Evolutionary conservation across 2,113 vertebrate species (phyloP).

Genomic region (Hirundichthys speculiger): DNA sequence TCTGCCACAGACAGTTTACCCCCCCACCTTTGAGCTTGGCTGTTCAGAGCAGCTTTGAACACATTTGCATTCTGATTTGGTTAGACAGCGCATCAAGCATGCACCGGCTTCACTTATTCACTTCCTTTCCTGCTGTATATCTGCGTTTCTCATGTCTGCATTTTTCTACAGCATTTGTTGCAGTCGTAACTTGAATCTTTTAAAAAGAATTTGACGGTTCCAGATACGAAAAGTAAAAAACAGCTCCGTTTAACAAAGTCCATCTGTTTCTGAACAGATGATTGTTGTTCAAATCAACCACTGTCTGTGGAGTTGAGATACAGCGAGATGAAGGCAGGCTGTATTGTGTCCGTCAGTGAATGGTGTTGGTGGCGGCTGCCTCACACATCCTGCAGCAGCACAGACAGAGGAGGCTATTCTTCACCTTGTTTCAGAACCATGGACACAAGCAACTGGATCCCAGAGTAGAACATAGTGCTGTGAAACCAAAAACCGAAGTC

Average conservation of each 20-base stretch:
- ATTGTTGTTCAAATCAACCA: constrained; percentile 37
- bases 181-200: too few relatives aligned
- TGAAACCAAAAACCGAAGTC: constrained; percentile 33
- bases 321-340: constrained; percentile 31
- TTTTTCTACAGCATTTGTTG: too few relatives aligned
- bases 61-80: constrained; percentile 1
- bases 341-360: constrained; percentile 53
- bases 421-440: constrained; percentile 13
- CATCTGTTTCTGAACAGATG: constrained; percentile 45
- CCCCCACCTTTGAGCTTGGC: not conserved
- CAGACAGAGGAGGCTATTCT: constrained; percentile 54
- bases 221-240: constrained; percentile 14
- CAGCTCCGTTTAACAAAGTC: constrained; percentile 2
- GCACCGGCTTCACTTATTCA: not conserved
- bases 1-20: not conserved
- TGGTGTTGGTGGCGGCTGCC: constrained; percentile 33
- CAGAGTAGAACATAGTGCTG: constrained; percentile 20
- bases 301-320: constrained; percentile 52
- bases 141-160: not conserved
- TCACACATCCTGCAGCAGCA: constrained; percentile 21
- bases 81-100: not conserved
- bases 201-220: not conserved
- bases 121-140: not conserved
- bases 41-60: not conserved
- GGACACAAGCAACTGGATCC: constrained; percentile 13